Evolutionary conservation across 1,140 invertebrate species (phyloP).

Genomic region (Holotrichia oblita): DNA sequence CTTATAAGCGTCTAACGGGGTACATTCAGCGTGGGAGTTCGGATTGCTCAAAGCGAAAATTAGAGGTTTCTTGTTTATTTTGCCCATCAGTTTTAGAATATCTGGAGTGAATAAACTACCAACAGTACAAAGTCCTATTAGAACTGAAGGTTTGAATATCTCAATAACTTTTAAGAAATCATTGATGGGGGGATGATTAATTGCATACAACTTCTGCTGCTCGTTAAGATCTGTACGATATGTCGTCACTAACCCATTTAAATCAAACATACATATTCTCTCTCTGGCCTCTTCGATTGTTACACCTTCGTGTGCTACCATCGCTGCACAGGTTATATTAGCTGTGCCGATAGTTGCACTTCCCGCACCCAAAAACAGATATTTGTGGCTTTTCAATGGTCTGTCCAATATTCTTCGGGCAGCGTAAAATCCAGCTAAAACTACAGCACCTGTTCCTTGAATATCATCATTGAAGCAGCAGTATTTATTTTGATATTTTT

Average conservation of each 20-base stretch:
- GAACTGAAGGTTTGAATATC: conserved; percentile 79
- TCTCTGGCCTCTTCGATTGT: conserved; percentile 73
- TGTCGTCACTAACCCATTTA: conserved; percentile 81
- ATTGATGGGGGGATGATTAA: conserved; percentile 73
- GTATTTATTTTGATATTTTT: conserved; percentile 84
- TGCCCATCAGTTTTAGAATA: conserved; percentile 84
- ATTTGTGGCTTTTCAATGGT: conserved; percentile 79
- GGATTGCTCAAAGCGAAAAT: conserved; percentile 98
- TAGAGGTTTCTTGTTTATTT: conserved; percentile 79
- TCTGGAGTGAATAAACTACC: conserved; percentile 85
- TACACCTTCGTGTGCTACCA: conserved; percentile 88
- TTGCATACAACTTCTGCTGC: conserved; percentile 85
- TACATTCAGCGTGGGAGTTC: conserved; percentile 95
- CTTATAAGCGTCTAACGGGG: conserved; percentile 90
- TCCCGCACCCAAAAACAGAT: conserved; percentile 93
- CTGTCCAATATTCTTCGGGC: conserved; percentile 80
- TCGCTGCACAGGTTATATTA: conserved; percentile 84
- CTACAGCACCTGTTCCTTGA: conserved; percentile 90
- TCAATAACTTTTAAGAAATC: conserved; percentile 81
- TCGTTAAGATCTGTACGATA: conserved; percentile 75
- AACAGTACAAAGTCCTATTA: conserved; percentile 86
- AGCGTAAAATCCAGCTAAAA: conserved; percentile 89
- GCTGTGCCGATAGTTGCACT: conserved; percentile 83
- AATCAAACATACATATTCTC: conserved; percentile 79
- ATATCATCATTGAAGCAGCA: conserved; percentile 98